A percentile compares a stretch with the other conserved stretches of the same genome.
Conservation (phyloP, 2,797 vertebrate genomes). For the Danio jaintianensis region DNA sequence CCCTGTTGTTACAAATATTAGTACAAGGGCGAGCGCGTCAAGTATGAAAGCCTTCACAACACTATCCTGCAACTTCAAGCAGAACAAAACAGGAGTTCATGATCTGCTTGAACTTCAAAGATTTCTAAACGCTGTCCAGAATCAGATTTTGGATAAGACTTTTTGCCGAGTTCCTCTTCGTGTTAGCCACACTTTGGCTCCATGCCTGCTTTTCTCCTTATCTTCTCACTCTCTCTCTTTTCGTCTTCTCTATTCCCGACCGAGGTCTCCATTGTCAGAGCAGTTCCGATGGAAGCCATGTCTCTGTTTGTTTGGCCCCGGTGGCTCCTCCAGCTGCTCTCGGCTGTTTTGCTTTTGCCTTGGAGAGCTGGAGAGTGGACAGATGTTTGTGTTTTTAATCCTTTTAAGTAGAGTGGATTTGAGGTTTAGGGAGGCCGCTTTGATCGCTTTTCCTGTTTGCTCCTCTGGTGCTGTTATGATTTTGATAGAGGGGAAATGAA, state of each 20-base stretch:
- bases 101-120: constrained; percentile 18
- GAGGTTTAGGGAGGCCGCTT: constrained; percentile 41
- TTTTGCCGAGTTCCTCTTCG: constrained; percentile 32
- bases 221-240: background rate
- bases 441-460: constrained; percentile 49
- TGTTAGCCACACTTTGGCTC: constrained; percentile 35
- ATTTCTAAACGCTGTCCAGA: constrained; percentile 23
- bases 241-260: background rate
- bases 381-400: constrained; percentile 58
- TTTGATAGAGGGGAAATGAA: constrained; percentile 53
- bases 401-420: constrained; percentile 56
- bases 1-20: too few relatives aligned
- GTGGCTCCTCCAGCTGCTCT: constrained; percentile 49
- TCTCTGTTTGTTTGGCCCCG: constrained; percentile 21
- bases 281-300: constrained; percentile 36
- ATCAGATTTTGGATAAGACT: constrained; percentile 20
- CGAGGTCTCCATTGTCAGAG: constrained; percentile 33
- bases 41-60: background rate
- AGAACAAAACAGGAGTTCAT: constrained; percentile 28
- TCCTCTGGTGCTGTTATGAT: constrained; percentile 41
- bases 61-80: background rate
- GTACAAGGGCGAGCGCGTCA: too few relatives aligned
- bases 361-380: constrained; percentile 45
- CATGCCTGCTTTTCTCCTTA: constrained; percentile 67
- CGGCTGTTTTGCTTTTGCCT: constrained; percentile 34